Evolutionary conservation across 2,113 vertebrate genomes (phyloP).

Genomic region (Bubo bubo): DNA sequence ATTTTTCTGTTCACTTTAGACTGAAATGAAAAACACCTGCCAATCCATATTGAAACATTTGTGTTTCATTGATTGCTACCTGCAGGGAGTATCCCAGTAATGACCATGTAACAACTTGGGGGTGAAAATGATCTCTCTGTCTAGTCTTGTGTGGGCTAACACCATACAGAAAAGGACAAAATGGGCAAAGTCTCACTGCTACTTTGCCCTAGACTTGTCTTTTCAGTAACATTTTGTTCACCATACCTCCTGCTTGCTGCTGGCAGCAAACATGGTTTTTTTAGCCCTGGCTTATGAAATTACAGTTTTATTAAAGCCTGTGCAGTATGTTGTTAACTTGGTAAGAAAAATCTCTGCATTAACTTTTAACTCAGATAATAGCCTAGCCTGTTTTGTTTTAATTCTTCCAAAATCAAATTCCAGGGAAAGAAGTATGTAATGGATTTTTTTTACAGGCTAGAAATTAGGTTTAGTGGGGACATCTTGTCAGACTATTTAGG

Average conservation of each 20-base stretch:
- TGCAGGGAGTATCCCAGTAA: conserved; percentile 43
- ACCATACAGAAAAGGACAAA: conserved; percentile 54
- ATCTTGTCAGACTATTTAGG: background rate
- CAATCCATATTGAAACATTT: conserved; percentile 54
- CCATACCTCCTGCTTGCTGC: conserved; percentile 13
- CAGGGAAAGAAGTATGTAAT: background rate
- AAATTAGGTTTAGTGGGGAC: conserved; percentile 27
- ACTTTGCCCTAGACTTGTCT: conserved; percentile 38
- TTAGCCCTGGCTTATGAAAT: conserved; percentile 51
- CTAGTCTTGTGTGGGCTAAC: conserved; percentile 28
- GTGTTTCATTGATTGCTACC: conserved; percentile 63
- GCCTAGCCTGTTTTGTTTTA: background rate
- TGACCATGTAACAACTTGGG: conserved; percentile 32
- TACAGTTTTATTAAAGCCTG: background rate
- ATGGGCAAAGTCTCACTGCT: conserved; percentile 21
- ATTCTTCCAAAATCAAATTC: conserved; percentile 24
- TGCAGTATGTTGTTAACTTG: conserved; percentile 15
- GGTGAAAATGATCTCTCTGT: conserved; percentile 65
- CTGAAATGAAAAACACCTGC: conserved; percentile 40
- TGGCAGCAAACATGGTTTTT: conserved; percentile 1
- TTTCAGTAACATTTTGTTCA: conserved; percentile 52
- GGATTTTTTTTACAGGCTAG: background rate
- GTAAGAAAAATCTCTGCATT: conserved; percentile 40
- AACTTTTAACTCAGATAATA: conserved; percentile 34
- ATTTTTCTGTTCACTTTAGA: conserved; percentile 52